Conservation (phyloP, 2,113 vertebrate genomes). For the Perca flavescens region DNA sequence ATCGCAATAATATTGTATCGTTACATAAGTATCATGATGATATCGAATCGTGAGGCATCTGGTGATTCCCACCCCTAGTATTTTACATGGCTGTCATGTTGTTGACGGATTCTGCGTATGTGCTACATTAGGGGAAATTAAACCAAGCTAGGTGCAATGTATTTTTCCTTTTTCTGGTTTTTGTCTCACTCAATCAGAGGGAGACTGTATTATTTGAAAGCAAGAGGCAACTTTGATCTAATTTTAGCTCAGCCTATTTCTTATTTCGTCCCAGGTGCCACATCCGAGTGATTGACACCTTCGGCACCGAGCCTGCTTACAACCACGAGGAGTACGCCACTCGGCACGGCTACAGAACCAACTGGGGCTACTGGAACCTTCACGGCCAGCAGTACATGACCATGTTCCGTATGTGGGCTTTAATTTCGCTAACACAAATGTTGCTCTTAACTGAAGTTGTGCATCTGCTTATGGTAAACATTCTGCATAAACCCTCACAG, state of each 20-base stretch:
- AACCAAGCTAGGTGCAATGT: background rate
- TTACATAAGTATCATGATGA: no score
- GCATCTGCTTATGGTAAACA: background rate
- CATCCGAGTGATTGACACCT: constrained; percentile 96
- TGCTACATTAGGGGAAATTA: background rate
- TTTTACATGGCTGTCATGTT: background rate
- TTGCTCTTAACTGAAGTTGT: background rate
- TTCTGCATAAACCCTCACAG: background rate
- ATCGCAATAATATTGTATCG: no score
- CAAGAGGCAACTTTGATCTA: constrained; percentile 15
- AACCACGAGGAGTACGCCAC: constrained; percentile 98
- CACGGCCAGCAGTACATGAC: constrained; percentile 97
- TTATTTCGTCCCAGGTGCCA: constrained; percentile 88
- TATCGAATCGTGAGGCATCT: no score
- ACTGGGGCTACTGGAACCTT: constrained; percentile 99
- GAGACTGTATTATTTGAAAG: constrained; percentile 15
- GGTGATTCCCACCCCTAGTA: no score
- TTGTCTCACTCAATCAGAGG: background rate
- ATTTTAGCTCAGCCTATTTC: constrained; percentile 24
- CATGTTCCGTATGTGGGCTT: constrained; percentile 94
- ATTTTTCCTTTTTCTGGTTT: background rate
- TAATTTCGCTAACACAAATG: background rate
- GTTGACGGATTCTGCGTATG: background rate
- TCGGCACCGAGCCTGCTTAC: constrained; percentile 96
- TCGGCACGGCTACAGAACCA: constrained; percentile 93